Base-by-base conservation (phyloP, 1,140 invertebrate species). In the Neuroterus valhalla region DNA sequence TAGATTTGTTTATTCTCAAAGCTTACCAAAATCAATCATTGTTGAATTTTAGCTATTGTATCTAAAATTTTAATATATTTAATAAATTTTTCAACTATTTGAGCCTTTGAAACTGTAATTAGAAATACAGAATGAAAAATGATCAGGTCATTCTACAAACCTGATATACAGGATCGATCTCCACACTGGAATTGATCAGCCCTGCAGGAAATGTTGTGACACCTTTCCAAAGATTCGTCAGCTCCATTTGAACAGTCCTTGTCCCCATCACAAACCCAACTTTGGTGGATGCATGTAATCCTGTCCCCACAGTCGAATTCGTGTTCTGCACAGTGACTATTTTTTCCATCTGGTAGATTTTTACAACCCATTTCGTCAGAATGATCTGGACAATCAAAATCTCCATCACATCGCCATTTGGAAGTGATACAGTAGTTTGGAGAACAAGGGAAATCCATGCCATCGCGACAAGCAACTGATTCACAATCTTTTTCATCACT, bases 291-390 rank as follows among this genome's bases (percentile, higher is more conserved):
- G 88, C 97, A 98, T 38, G 96, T 96, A 55, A 96, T 91, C 44
- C 92, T 92, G 87, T 97, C 96, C 10, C 92, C 93, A 87, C 97
- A 99, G 77, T 95, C 93, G 85, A 97, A 98, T 82, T 98, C 96
- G 90, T 92, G 5, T 89, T 89, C 77, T 91, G 88, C 94, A 94
- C 74, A 94, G 91, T 72, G 78, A 44, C 78, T 77, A 12, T 82
- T 69, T 68, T 23, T 72, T 15, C 74, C 71, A 3, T 38, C 45
- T 0, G 70, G 15, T 10, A 68, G 67, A 50, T 77, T 78, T 71
- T 76, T 73, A 85, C 92, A 91, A 85, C 93, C 94, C 79, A 91
- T 88, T 90, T 98, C 96, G 89, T 98, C 96, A 71, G 93, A 93
- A 31, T 93, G 93, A 90, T 97, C 94, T 0, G 92, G 88, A 85